Evolutionary conservation across 2,797 vertebrate species (phyloP).

Genomic region (Paguma larvata): DNA sequence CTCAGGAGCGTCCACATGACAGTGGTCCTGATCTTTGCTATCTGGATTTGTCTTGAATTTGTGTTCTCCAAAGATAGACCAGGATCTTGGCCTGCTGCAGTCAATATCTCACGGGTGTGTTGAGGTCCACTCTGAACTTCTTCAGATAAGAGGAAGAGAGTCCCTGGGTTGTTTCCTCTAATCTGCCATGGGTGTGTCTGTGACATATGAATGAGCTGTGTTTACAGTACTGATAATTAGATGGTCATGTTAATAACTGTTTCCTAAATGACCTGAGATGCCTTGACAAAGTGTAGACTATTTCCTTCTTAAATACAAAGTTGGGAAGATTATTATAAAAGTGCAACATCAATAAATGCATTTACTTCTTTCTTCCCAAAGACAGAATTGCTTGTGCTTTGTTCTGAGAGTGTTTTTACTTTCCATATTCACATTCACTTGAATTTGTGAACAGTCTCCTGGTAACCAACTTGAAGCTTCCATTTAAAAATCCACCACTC

Average conservation of each 20-base stretch:
- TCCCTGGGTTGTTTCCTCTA: not conserved
- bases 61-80: constrained; percentile 1
- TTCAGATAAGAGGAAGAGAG: not conserved
- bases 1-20: not conserved
- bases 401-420: constrained; percentile 21
- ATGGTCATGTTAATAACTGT: constrained; percentile 75
- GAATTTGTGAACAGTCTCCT: not conserved
- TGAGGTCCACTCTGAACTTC: not conserved
- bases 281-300: constrained; percentile 29
- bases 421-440: not conserved
- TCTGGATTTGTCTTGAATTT: not conserved
- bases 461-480: not conserved
- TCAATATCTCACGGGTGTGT: not conserved
- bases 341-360: constrained; percentile 27
- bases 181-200: not conserved
- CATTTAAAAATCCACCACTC: not conserved
- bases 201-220: constrained; percentile 57
- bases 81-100: not conserved
- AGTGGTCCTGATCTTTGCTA: not conserved
- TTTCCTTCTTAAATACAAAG: constrained; percentile 69
- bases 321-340: constrained; percentile 72
- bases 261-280: constrained; percentile 70
- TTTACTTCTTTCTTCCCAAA: constrained; percentile 61
- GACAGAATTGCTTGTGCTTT: constrained; percentile 28
- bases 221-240: constrained; percentile 62